phyloP scores from a whole-genome alignment of 53 echinoderm and acorn worm species.

The Stichopus horrens region DNA sequence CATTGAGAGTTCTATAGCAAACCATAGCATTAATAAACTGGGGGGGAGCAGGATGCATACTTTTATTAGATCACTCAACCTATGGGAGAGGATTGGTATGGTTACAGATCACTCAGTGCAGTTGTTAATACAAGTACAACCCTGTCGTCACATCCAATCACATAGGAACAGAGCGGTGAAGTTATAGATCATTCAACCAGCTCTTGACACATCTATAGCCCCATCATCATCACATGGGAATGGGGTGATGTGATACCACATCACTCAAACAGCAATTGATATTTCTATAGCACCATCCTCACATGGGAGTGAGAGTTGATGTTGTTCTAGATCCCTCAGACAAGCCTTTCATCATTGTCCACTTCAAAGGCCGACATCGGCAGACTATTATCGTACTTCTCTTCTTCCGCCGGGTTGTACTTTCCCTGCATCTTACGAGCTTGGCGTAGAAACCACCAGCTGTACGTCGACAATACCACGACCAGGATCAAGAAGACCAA shows the following conservation, averaged over 20 bases:
- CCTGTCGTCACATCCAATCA: too few species aligned
- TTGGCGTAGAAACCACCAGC: slow-evolving; percentile 86
- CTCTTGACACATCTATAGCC: too few species aligned
- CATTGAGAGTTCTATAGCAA: too few species aligned
- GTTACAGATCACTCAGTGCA: too few species aligned
- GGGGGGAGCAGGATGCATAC: too few species aligned
- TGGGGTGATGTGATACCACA: not conserved
- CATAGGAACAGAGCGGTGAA: too few species aligned
- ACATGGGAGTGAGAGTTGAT: not conserved
- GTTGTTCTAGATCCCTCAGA: slow-evolving; percentile 51
- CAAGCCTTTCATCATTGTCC: slow-evolving; percentile 90
- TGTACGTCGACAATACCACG: slow-evolving; percentile 57
- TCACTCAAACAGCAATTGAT: not conserved
- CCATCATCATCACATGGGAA: not conserved
- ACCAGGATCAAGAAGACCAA: slow-evolving; percentile 70
- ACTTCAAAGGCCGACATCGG: slow-evolving; percentile 90
- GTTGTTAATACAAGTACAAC: too few species aligned
- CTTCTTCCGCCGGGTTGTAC: slow-evolving; percentile 95
- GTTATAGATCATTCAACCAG: too few species aligned
- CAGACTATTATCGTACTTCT: slow-evolving; percentile 77
- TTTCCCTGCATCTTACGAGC: slow-evolving; percentile 96
- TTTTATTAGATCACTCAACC: too few species aligned
- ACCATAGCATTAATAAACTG: too few species aligned
- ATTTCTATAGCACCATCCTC: not conserved
- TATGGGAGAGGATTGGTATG: too few species aligned